Conservation (phyloP, 2,797 vertebrate genomes). For the Malurus splendens region DNA sequence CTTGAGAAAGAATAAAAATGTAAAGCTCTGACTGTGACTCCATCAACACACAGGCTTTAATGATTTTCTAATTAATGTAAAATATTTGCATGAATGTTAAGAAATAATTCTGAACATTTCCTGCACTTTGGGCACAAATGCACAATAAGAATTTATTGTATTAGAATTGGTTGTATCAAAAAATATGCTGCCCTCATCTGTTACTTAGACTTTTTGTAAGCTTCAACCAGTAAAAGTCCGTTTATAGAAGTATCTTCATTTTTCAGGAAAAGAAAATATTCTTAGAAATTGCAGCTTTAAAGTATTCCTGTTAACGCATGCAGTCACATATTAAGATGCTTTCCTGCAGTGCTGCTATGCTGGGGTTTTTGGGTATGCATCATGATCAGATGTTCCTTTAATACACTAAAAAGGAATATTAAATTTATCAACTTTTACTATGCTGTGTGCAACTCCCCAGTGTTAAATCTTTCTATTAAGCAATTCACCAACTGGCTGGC, state of each 20-base stretch:
- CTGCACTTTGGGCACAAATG: neutral
- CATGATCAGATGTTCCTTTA: neutral
- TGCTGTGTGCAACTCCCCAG: neutral
- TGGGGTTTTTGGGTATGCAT: neutral
- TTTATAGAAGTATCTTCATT: neutral
- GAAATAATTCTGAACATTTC: neutral
- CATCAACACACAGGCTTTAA: neutral
- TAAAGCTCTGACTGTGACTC: neutral
- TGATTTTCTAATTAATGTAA: neutral
- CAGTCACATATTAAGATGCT: neutral
- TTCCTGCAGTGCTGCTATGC: neutral
- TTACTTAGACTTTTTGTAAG: neutral
- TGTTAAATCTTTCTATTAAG: conserved; percentile 3
- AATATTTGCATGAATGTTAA: neutral
- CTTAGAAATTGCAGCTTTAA: neutral
- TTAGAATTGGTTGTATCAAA: neutral
- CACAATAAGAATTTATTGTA: neutral
- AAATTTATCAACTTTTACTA: conserved; percentile 19
- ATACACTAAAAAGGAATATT: neutral
- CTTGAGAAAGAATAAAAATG: neutral
- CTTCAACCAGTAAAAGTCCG: neutral
- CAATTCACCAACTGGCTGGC: neutral
- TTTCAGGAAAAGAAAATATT: neutral
- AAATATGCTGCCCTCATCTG: neutral
- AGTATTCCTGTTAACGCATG: neutral